Evolutionary conservation across 2,888 invertebrate genomes (phyloP), one percentile per base, ranked within the genome.

Genomic region (Diaphora mendica): DNA sequence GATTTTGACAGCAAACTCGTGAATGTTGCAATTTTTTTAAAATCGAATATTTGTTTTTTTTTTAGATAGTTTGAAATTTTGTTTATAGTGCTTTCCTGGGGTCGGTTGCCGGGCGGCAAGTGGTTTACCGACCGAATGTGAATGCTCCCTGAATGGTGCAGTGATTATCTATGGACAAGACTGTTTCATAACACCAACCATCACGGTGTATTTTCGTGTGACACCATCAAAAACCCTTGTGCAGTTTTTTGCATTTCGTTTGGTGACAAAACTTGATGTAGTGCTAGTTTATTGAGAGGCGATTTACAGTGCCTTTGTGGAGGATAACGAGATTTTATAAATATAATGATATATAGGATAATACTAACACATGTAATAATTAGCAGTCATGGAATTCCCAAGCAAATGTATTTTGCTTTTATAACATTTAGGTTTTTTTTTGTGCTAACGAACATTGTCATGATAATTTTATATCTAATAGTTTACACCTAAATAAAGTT

Each of bases 121-220:
- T 30, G 30, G 62, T 30, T 39, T 65, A 51, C 68, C 68, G 66
- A 75, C 66, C 62, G 65, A 74, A 75, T 83, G 85, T 75, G 68
- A 76, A 76, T 79, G 81, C 73, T 70, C 77, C 77, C 81, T 84
- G 85, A 85, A 44, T 39, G 79, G 83, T 86, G 85, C 77, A 74
- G 73, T 82, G 83, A 82, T 81, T 72, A 76, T 76, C 77, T 80
- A 81, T 85, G 82, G 82, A 82, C 82, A 77, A 86, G 77, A 83
- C 80, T 86, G 79, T 78, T 84, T 79, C 82, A 75, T 79, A 84
- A 84, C 82, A 80, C 79, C 83, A 82, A 77, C 79, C 73, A 72
- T 85, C 84, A 87, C 85, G 89, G 88, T 88, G 87, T 90, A 86
- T 73, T 79, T 79, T 87, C 81, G 83, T 82, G 88, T 87, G 84